Base-by-base conservation (phyloP, 2,797 vertebrate species). In the Myripristis jacobus region DNA sequence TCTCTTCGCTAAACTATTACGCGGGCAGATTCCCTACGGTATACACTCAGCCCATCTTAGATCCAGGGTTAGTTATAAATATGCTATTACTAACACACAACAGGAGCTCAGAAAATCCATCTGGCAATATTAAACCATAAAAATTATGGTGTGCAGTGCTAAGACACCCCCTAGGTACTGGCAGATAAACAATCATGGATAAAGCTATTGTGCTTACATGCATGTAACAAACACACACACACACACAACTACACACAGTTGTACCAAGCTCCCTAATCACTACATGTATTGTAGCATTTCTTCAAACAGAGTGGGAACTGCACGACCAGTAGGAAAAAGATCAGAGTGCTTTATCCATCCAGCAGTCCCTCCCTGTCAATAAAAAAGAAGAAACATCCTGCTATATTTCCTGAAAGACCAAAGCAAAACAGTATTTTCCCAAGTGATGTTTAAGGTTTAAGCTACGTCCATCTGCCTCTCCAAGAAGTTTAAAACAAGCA, bases 111-210 rank as follows among this genome's bases (percentile, higher is more conserved):
- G 63, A 83, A 89, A 84, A 87, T 84, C 81, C 57, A 80, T 80
- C 77, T 70, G 86, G 81, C 80, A 86, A 84, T 85, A 91, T 90
- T 81, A 89, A 86, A 85, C 65, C 80, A 86, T 89, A 90, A 92
- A 91, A 87, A 88, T 68, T 46, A 62, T 18, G 53, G 73, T 25
- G 53, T 62, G 22, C 19, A 34, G 63, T 70, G 59, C 74, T 56
- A 76, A 76, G 72, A 73, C 62, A 53, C 77, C 73, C 61, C 31
- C 59, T 65, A 51, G 66, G 67, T 77, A 77, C 70, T 72, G 50
- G 43, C 64, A 79, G 73, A 80, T 79, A 84, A 86, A 84, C 77
- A 84, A 72, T 86, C 59, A 66, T 22, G 21, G 72, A 75, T 73
- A 76, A 85, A 58, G 66, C 44, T 78, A 70, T 73, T 74, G 60